Conservation (phyloP, 2,113 vertebrate species). For the Centrocercus urophasianus region DNA sequence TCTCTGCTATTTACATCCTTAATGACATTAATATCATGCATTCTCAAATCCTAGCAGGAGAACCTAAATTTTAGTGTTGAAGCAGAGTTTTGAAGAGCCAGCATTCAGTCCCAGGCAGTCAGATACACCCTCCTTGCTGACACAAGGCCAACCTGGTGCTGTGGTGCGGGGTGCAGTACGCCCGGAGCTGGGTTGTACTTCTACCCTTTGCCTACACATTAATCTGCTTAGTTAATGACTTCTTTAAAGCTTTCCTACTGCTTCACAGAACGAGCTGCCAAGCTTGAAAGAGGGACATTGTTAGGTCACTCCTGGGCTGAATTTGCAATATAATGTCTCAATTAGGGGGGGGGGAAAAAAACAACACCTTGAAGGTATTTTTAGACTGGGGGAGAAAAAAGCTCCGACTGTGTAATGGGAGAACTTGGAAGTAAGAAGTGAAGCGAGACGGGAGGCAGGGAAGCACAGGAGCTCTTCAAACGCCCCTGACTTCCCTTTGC, state of each 20-base stretch:
- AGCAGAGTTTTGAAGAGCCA: slow-evolving; percentile 37
- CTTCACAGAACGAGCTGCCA: slow-evolving; percentile 46
- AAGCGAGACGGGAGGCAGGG: background rate
- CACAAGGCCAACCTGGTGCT: background rate
- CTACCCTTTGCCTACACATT: slow-evolving; percentile 21
- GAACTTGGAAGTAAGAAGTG: background rate
- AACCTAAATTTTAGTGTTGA: slow-evolving; percentile 42
- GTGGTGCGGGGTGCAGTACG: background rate
- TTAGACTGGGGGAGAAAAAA: background rate
- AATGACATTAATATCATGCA: slow-evolving; percentile 49
- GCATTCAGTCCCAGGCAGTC: background rate
- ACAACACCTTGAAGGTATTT: background rate
- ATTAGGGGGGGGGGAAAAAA: background rate
- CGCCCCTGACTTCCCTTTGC: accelerated
- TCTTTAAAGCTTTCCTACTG: slow-evolving; percentile 49
- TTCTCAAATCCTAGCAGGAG: slow-evolving; percentile 53
- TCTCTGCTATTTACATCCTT: slow-evolving; percentile 70
- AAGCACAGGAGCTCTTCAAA: background rate
- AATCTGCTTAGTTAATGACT: background rate
- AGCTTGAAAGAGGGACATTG: slow-evolving; percentile 50
- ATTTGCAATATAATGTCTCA: background rate
- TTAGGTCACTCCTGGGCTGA: slow-evolving; percentile 39
- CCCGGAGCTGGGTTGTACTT: background rate
- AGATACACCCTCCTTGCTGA: background rate
- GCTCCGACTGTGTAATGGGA: accelerated